phyloP scores from a whole-genome alignment of 1,140 invertebrate species.

The Ladona fulva region DNA sequence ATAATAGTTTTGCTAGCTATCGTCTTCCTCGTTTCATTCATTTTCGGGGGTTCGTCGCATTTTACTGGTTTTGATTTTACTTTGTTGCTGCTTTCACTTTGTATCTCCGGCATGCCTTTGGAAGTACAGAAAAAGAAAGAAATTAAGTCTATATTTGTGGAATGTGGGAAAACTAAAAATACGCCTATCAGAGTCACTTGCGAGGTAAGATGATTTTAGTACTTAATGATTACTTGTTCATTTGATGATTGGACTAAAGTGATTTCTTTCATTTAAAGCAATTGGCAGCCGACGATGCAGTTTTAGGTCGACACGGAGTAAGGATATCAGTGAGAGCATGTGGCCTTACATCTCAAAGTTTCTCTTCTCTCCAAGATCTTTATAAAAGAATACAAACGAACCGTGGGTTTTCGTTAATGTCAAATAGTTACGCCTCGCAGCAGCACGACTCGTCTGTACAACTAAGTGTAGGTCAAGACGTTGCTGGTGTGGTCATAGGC shows the following conservation, averaged over 20 bases:
- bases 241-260: too few relatives aligned
- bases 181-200: background rate
- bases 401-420: background rate
- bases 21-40: too few relatives aligned
- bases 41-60: too few relatives aligned
- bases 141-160: background rate
- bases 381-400: background rate
- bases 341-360: background rate
- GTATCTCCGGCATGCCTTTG: background rate
- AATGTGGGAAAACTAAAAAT: background rate
- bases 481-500: conserved; percentile 36
- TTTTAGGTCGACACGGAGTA: background rate
- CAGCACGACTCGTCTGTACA: background rate
- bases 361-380: background rate
- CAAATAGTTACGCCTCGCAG: background rate
- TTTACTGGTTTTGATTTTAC: too few relatives aligned
- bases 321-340: background rate
- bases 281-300: background rate
- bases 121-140: background rate
- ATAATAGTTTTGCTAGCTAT: too few relatives aligned
- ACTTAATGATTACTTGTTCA: too few relatives aligned
- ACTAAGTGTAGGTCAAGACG: conserved; percentile 33
- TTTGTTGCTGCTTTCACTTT: too few relatives aligned
- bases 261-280: background rate
- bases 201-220: background rate